Percentiles rank a stretch among this genome's conserved stretches.
phyloP scores from a whole-genome alignment of 2,888 invertebrate species.

The Oscheius sp. region DNA sequence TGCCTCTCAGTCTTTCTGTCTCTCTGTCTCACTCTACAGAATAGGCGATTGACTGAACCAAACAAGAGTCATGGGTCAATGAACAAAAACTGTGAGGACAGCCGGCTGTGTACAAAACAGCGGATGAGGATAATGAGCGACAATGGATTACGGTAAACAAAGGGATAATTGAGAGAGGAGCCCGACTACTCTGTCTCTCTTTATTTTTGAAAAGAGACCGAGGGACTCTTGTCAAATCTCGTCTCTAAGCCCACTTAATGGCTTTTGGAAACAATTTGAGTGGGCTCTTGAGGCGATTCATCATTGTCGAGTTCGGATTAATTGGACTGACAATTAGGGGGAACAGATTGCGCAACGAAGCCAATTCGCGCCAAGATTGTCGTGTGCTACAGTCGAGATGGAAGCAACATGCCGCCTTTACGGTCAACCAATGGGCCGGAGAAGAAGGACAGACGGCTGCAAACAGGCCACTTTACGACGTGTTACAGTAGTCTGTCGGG shows the following conservation, averaged over 20 bases:
- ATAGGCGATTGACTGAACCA: not conserved
- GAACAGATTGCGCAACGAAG: slow-evolving; percentile 35
- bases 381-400: not conserved
- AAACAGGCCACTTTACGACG: slow-evolving; percentile 24
- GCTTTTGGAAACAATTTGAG: slow-evolving; percentile 35
- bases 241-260: too few species aligned
- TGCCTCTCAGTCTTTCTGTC: too few species aligned
- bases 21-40: too few species aligned
- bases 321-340: slow-evolving; percentile 35
- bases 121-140: slow-evolving; percentile 11
- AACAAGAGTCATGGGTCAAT: slow-evolving; percentile 24
- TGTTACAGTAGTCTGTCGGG: too few species aligned
- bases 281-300: slow-evolving; percentile 32
- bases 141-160: slow-evolving; percentile 10
- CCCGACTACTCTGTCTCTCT: not conserved
- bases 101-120: slow-evolving; percentile 30
- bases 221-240: too few species aligned
- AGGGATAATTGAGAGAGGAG: slow-evolving; percentile 25
- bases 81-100: slow-evolving; percentile 29
- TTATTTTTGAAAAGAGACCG: too few species aligned
- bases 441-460: slow-evolving; percentile 18
- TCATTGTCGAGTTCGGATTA: slow-evolving; percentile 30
- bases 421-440: slow-evolving; percentile 19
- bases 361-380: slow-evolving; percentile 2
- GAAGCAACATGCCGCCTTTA: slow-evolving; percentile 15